Base-by-base conservation (phyloP, 2,113 vertebrate genomes). In the Zootoca vivipara region DNA sequence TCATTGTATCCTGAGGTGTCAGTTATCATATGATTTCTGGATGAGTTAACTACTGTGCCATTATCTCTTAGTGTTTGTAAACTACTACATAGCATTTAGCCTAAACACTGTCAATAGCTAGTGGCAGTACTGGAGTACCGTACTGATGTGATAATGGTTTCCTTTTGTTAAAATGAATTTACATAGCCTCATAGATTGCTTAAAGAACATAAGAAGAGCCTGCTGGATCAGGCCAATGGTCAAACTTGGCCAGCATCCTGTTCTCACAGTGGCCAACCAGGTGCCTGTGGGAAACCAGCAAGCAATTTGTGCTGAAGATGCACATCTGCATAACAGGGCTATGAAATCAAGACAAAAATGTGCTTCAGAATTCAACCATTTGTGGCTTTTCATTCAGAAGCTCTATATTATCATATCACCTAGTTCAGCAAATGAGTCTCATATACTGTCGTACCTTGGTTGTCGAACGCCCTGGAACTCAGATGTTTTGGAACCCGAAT, bases 41-140 rank as follows among this genome's bases (percentile, higher is more conserved):
- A 78, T 33, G 42, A 78, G 30, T 78, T 88, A 78, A 83, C 64
- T 67, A 69, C 40, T 33, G 13, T 73, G 40, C 38, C 38, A 83
- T 83, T 77, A 77, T 67, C 73, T 83, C 72, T 78, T 77, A 77
- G 24, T 67, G n/a, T 88, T 77, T 83, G 62, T 88, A 69, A 88
- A 88, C 22, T 12, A 78, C n/a, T 5, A 52, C 56, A 58, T 69
- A 88, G 87, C n/a, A 83, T 88, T 88, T 78, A 77, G 42, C 73
- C 33, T 77, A 52, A 88, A 65, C 33, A 65, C 1, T 24, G n/a
- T n/a, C 65, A 85, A 80, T 80, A 80, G 85, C 65, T 24, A 77
- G n/a, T 65, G 62, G 58, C 13, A 78, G 64, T 15, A 42, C 35
- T 67, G 58, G 22, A 42, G 35, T 78, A 42, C 69, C 42, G 35